A percentile compares a stretch with the other conserved stretches of the same genome.
phyloP scores from a whole-genome alignment of 2,888 invertebrate species.

The Agapetus fuscipes region DNA sequence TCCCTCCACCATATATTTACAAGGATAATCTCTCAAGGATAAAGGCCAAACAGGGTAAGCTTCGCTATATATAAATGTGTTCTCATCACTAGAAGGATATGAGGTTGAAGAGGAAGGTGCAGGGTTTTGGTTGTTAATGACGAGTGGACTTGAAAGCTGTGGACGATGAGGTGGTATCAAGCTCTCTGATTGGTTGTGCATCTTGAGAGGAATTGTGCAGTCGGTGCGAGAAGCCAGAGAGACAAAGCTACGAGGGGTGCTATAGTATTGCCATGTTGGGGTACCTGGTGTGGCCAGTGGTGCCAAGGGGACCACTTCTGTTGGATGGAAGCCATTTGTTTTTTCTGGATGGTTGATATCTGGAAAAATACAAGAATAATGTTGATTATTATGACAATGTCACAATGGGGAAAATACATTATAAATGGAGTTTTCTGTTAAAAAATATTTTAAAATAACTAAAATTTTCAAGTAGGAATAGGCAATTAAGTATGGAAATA shows the following conservation, averaged over 20 bases:
- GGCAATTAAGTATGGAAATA: no score
- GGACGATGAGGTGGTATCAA: conserved; percentile 4
- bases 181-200: background rate
- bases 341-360: conserved; percentile 12
- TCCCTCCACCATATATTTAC: background rate
- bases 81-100: no score
- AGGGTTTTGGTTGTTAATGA: background rate
- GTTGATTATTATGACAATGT: no score
- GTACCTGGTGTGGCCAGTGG: conserved; percentile 17
- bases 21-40: conserved; percentile 5
- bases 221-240: conserved; percentile 4
- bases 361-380: conserved; percentile 9
- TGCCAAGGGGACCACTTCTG: conserved; percentile 13
- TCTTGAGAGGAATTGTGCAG: background rate
- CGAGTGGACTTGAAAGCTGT: background rate
- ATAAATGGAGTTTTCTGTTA: no score
- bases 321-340: conserved; percentile 13
- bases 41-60: conserved; percentile 14
- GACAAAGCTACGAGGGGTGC: conserved; percentile 9
- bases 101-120: conserved; percentile 6
- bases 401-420: no score
- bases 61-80: no score
- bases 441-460: no score
- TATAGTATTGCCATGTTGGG: conserved; percentile 14
- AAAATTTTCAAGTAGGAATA: no score